Percentiles rank a stretch among this genome's conserved stretches.
These are phyloP conservation scores for Drosophila ercepeae DNA, from an alignment of 1,140 invertebrate species.

Conservation along the genomic window DNA sequence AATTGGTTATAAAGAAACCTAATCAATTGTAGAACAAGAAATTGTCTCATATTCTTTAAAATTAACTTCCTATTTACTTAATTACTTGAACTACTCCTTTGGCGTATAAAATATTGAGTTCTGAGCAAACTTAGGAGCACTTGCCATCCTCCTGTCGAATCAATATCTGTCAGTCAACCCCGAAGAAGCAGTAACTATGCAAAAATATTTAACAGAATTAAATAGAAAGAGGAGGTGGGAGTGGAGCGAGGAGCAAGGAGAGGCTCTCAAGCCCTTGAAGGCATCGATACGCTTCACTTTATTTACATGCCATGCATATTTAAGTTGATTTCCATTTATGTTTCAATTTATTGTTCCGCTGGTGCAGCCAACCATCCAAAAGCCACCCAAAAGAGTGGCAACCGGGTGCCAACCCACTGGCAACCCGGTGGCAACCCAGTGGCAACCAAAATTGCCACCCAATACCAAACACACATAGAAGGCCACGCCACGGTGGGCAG, in stretches of 20 bases:
- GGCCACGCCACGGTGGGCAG: neutral
- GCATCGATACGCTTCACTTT: slow-evolving; percentile 20
- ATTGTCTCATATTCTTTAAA: neutral
- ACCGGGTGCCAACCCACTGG: too few relatives aligned
- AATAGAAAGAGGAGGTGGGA: neutral
- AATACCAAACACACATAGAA: too few relatives aligned
- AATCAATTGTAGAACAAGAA: neutral
- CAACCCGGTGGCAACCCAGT: too few relatives aligned
- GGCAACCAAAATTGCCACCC: neutral
- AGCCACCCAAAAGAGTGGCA: neutral
- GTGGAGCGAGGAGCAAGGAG: neutral
- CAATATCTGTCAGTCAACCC: slow-evolving; percentile 3
- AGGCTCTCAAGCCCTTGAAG: slow-evolving; percentile 10
- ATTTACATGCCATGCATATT: slow-evolving; percentile 74
- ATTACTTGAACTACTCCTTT: too few relatives aligned
- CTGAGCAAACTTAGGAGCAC: neutral
- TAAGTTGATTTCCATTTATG: slow-evolving; percentile 72
- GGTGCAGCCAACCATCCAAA: neutral
- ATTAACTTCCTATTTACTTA: too few relatives aligned
- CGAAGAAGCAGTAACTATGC: slow-evolving; percentile 6
- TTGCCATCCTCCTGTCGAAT: neutral
- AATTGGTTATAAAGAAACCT: too few relatives aligned
- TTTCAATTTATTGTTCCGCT: slow-evolving; percentile 55
- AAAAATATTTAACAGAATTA: slow-evolving; percentile 34
- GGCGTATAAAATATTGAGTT: neutral